A percentile compares a stretch with the other conserved stretches of the same genome.
These are phyloP conservation scores for Meloe dianella DNA, from an alignment of 2,888 invertebrate species.

Conservation along the genomic window DNA sequence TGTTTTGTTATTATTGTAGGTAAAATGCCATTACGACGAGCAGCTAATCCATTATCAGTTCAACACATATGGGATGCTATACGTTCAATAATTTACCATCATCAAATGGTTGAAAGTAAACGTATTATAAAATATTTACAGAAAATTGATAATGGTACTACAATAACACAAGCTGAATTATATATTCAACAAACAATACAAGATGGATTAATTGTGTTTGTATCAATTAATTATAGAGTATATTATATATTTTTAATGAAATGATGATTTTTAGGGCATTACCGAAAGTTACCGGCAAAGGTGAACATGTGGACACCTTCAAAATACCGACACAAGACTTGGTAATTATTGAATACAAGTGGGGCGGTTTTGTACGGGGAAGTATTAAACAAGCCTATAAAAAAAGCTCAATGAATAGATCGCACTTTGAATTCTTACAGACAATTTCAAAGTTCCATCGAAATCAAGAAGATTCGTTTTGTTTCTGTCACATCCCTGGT, in stretches of 20 bases:
- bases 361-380: too few species aligned
- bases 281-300: conserved; percentile 35
- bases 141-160: conserved; percentile 45
- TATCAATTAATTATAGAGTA: conserved; percentile 21
- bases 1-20: conserved; percentile 22
- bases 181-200: conserved; percentile 51
- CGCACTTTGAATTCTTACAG: too few species aligned
- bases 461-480: too few species aligned
- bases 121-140: conserved; percentile 53
- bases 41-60: conserved; percentile 54
- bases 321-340: conserved; percentile 50
- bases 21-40: conserved; percentile 56
- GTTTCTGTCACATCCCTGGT: too few species aligned
- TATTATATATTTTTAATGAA: conserved; percentile 1
- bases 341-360: conserved; percentile 32
- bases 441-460: too few species aligned
- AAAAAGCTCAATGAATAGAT: too few species aligned
- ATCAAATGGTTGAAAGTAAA: conserved; percentile 47
- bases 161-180: conserved; percentile 49
- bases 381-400: too few species aligned
- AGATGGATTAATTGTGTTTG: conserved; percentile 55
- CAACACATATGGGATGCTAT: conserved; percentile 58
- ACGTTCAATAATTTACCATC: conserved; percentile 45
- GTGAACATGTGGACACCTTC: conserved; percentile 41
- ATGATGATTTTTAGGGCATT: conserved; percentile 28